phyloP scores from a whole-genome alignment of 2,797 vertebrate species.

The Pseudotriccus pelzelni region DNA sequence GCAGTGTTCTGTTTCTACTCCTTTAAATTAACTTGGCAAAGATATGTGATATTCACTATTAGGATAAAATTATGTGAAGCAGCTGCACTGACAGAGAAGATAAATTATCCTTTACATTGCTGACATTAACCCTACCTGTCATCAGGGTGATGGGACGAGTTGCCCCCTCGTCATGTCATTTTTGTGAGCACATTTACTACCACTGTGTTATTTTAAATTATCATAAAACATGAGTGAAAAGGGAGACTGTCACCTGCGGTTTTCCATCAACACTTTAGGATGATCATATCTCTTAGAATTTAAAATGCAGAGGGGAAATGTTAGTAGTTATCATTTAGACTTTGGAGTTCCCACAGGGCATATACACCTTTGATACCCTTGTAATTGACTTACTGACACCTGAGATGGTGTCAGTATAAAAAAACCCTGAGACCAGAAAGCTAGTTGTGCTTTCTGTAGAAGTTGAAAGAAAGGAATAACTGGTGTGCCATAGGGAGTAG shows the following conservation, averaged over 20 bases:
- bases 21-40: slow-evolving; percentile 38
- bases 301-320: neutral
- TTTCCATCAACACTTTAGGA: neutral
- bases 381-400: neutral
- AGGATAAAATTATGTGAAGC: slow-evolving; percentile 63
- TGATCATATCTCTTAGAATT: neutral
- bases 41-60: slow-evolving; percentile 30
- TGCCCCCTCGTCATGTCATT: neutral
- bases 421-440: neutral
- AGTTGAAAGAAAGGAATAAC: neutral
- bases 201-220: neutral
- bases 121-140: slow-evolving; percentile 50
- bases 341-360: neutral
- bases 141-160: neutral
- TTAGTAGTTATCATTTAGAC: neutral
- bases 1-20: neutral
- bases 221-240: neutral
- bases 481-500: neutral
- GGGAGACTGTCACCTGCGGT: neutral
- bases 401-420: neutral
- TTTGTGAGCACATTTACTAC: slow-evolving; percentile 10
- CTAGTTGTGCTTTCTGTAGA: neutral
- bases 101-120: slow-evolving; percentile 58
- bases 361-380: neutral
- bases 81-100: slow-evolving; percentile 66